Percentiles rank a stretch among this genome's conserved stretches.
Evolutionary conservation across 2,797 vertebrate species (phyloP).

Genomic region (Macropus fuliginosus): DNA sequence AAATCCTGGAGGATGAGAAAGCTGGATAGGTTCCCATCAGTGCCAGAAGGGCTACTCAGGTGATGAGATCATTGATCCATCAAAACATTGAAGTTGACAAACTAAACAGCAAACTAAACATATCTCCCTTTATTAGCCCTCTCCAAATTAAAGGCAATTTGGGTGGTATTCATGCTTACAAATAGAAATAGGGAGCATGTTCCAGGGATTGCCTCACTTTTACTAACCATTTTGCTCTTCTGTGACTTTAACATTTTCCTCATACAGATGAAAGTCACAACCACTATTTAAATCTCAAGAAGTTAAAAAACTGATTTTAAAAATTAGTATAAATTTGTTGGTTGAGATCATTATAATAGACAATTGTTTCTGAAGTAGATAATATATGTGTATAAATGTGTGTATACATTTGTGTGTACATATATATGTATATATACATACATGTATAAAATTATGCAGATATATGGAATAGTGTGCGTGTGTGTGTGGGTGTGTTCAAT

Average conservation of each 20-base stretch:
- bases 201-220: neutral
- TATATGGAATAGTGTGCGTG: neutral
- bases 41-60: neutral
- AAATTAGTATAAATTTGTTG: neutral
- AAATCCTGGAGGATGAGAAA: too few relatives aligned
- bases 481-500: neutral
- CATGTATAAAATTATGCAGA: too few relatives aligned
- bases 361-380: neutral
- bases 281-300: neutral
- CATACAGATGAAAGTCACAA: neutral
- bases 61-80: neutral
- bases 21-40: neutral
- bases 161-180: neutral
- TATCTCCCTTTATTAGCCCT: neutral
- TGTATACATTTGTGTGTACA: neutral
- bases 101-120: neutral
- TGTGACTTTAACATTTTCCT: neutral
- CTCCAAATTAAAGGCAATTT: neutral
- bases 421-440: too few relatives aligned
- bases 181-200: neutral
- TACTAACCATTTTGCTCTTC: neutral
- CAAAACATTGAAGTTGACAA: neutral
- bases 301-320: neutral
- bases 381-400: neutral
- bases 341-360: neutral